Evolutionary conservation across 2,113 vertebrate genomes (phyloP), one percentile per base, ranked within the genome.

Genomic region (Chunga burmeisteri): DNA sequence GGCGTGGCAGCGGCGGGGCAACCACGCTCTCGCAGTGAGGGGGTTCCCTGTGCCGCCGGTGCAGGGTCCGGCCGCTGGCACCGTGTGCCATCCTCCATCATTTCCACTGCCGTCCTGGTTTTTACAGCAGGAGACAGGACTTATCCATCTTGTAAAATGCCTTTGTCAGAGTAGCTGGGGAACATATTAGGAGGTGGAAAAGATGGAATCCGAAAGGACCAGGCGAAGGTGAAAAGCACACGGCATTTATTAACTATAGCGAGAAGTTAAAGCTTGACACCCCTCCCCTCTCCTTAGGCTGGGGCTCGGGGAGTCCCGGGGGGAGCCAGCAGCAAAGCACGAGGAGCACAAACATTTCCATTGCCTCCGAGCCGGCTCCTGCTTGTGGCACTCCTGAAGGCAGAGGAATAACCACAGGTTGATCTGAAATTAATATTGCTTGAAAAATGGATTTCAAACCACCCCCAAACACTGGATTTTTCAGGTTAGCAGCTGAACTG

Each of bases 301-400:
- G 4, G 7, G 23, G 70, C 27, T 16, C 0, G 1, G 55, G 75
- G 36, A 23, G 27, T 7, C 27, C 65, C 1, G 0, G 11, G 14
- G 9, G 21, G 9, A 68, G 18, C 10, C 0, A 5, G 21, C 13
- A 30, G 53, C n/a, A 14, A 32, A 38, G 27, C 59, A 6, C 6
- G 0, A 59, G 53, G 75, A 58, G 42, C 90, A 13, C 4, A 2
- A 30, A 9, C 42, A 9, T 14, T 8, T 23, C 49, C 78, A 6
- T 10, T 8, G 1, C 17, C 34, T 38, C 62, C 0, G 1, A 40
- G 78, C 16, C 3, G 2, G 13, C 52, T 52, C n/a, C 81, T 47
- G 92, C 81, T 26, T 3, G 10, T 29, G 78, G 40, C 34, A 4
- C 27, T 55, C 61, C 61, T 2, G 55, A 61, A 47, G 20, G 66